Evolutionary conservation across 2,888 invertebrate genomes (phyloP), one percentile per base, ranked within the genome.

Genomic region (Autographa gamma): DNA sequence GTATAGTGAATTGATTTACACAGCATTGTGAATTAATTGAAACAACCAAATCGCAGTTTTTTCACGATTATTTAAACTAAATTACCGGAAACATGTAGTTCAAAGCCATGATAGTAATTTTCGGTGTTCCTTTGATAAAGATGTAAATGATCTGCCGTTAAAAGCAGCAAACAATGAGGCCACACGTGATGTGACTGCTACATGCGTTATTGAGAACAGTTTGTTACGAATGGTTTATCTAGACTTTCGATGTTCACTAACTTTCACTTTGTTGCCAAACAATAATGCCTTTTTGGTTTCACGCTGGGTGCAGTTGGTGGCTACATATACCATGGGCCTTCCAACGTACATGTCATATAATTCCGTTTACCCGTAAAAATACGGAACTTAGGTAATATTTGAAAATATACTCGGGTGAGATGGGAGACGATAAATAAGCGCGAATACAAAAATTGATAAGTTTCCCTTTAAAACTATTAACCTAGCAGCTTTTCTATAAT

Each of bases 201-300:
- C 67, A 59, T 43, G 43, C n/a, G 54, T 54, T 65, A 67, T 71
- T 67, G 52, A 19, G 7, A 41, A 58, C 43, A 25, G 11, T 63
- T 9, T 61, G 52, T 68, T 56, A 52, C 54, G 4, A 56, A 19
- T 19, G 54, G 19, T 19, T 18, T 9, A 60, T 69, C 62, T 80
- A 81, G 81, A 81, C 81, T 81, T 83, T 83, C 83, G 68, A 77
- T 74, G 63, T 9, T 18, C 9, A 16, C 25, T 31, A 56, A 66
- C 83, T 81, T 81, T 81, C 77, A 69, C 83, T 80, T 70, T 18
- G 69, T 32, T 34, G 43, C 41, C 32, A 32, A 64, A 18, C 43
- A 32, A 59, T 66, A 59, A 62, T 58, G 52, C 63, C 56, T 65
- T 75, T 63, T 38, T 18, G 31, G 32, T 66, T 64, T 19, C 4